Conservation (phyloP, 2,797 vertebrate species). For the Sus cebifrons region DNA sequence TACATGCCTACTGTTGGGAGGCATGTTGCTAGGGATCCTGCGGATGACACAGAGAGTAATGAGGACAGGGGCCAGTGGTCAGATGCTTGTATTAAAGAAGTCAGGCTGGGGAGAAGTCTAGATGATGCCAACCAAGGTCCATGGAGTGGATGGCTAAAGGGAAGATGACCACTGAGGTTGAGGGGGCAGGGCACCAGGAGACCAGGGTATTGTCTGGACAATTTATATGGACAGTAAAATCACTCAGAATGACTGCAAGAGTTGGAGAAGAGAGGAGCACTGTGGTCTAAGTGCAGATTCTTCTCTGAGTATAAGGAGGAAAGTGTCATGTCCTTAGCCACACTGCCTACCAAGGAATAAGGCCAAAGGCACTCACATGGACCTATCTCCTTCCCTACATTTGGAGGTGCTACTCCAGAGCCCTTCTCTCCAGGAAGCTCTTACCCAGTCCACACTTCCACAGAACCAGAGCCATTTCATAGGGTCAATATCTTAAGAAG, state of each 20-base stretch:
- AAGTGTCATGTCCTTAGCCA: neutral
- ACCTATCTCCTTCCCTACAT: neutral
- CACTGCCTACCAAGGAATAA: neutral
- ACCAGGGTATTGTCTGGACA: neutral
- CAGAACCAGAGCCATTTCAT: neutral
- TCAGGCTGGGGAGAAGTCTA: neutral
- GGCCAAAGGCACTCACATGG: conserved; percentile 23
- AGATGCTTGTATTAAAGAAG: conserved; percentile 34
- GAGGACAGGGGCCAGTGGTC: neutral
- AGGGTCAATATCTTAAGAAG: conserved; percentile 49
- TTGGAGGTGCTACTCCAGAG: conserved; percentile 25
- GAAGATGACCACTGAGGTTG: conserved; percentile 24
- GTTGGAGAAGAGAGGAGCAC: conserved; percentile 32
- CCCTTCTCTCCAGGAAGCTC: neutral
- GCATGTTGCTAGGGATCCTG: neutral
- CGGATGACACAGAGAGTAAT: conserved; percentile 27
- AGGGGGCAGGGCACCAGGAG: neutral
- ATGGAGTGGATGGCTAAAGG: neutral
- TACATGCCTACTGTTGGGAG: conserved; percentile 6
- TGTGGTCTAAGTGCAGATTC: conserved; percentile 39
- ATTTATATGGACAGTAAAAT: conserved; percentile 49
- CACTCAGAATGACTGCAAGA: conserved; percentile 36
- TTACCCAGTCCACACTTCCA: neutral
- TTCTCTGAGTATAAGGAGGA: conserved; percentile 29
- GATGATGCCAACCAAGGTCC: neutral